These are phyloP conservation scores for Notodonta dromedarius DNA, from an alignment of 2,888 invertebrate species.

Conservation along the genomic window DNA sequence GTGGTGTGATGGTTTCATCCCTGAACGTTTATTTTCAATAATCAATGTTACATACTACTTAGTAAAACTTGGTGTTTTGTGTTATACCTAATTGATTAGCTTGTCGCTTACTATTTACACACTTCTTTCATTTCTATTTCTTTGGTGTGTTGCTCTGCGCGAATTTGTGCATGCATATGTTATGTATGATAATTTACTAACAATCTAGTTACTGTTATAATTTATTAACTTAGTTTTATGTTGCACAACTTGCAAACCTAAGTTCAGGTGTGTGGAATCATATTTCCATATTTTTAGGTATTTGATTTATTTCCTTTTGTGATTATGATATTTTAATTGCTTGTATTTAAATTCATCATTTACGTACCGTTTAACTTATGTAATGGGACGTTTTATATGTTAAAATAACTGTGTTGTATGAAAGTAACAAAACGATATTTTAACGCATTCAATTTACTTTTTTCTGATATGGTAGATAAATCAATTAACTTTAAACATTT, in stretches of 20 bases:
- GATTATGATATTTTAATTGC: constrained; percentile 10
- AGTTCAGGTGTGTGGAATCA: constrained; percentile 23
- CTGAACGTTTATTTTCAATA: constrained; percentile 29
- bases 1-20: constrained; percentile 76
- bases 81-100: constrained; percentile 44
- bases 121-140: constrained; percentile 52
- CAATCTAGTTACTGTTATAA: constrained; percentile 37
- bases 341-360: constrained; percentile 7
- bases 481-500: too few species aligned
- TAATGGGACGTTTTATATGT: background rate
- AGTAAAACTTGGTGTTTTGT: constrained; percentile 46
- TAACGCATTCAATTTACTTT: background rate
- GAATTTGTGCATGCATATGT: constrained; percentile 54
- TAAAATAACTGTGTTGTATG: background rate
- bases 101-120: constrained; percentile 59
- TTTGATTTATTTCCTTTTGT: constrained; percentile 1
- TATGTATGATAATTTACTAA: constrained; percentile 51
- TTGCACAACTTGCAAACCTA: constrained; percentile 20
- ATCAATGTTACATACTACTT: constrained; percentile 29
- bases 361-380: background rate
- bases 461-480: background rate
- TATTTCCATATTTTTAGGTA: constrained; percentile 15
- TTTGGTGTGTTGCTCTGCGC: constrained; percentile 76
- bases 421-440: background rate
- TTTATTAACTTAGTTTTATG: constrained; percentile 26